Conservation (phyloP, 2,888 invertebrate genomes). For the Cataglyphis altisquamis region DNA sequence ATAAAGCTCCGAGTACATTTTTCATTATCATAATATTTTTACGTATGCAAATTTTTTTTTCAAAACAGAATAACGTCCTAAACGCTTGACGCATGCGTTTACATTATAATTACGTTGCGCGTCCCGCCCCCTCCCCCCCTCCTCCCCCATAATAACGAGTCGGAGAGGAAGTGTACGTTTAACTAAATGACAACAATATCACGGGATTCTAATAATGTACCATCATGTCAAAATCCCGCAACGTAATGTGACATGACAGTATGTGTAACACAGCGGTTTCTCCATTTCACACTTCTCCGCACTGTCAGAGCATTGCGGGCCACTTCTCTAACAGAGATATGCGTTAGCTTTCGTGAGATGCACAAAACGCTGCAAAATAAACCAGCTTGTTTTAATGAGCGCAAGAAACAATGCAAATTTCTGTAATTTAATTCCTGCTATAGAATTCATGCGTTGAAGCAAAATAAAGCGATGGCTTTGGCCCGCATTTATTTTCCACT, state of each 20-base stretch:
- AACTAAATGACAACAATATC: conserved; percentile 55
- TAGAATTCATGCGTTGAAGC: neutral
- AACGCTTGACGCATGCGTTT: neutral
- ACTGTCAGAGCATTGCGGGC: conserved; percentile 48
- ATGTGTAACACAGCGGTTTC: conserved; percentile 51
- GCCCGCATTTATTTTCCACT: conserved; percentile 13
- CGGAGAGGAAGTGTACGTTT: conserved; percentile 1
- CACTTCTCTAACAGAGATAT: conserved; percentile 11
- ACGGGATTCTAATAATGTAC: conserved; percentile 39
- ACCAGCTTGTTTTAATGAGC: conserved; percentile 15
- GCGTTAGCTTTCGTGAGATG: conserved; percentile 14
- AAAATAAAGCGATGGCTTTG: conserved; percentile 20
- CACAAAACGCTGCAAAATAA: conserved; percentile 7
- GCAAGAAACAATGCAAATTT: conserved; percentile 21
- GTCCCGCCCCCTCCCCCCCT: too few relatives aligned
- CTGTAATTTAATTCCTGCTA: conserved; percentile 26
- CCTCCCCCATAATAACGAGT: neutral
- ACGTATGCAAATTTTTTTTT: neutral
- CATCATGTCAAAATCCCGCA: conserved; percentile 49
- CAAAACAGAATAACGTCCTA: neutral
- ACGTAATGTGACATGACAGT: conserved; percentile 54
- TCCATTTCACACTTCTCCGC: conserved; percentile 51
- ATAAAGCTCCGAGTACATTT: neutral
- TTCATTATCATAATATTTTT: neutral
- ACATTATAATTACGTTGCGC: conserved; percentile 18